Evolutionary conservation across 2,113 vertebrate species (phyloP).

Genomic region (Myotis davidii): DNA sequence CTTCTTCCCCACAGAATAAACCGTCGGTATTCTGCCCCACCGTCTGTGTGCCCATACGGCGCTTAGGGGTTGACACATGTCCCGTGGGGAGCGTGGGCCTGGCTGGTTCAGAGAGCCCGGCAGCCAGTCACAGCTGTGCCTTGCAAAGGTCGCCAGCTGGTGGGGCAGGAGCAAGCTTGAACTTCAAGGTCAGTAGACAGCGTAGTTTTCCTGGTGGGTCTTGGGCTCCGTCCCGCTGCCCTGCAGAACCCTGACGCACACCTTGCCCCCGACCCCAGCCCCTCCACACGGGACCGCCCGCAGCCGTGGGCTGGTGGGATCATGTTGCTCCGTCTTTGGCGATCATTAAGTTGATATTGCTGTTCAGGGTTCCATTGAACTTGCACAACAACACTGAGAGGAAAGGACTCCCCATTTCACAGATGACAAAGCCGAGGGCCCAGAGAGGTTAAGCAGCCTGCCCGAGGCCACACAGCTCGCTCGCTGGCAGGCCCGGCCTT

Average conservation of each 20-base stretch:
- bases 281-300: accelerated
- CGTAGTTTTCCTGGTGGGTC: background rate
- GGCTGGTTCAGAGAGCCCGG: background rate
- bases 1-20: conserved; percentile 58
- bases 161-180: background rate
- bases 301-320: background rate
- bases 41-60: background rate
- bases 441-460: background rate
- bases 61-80: background rate
- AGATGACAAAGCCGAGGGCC: background rate
- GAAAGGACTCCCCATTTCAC: background rate
- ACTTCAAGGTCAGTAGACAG: background rate
- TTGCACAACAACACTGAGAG: background rate
- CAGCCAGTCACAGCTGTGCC: background rate
- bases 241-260: accelerated
- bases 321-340: accelerated
- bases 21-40: background rate
- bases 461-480: background rate
- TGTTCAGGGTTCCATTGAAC: background rate
- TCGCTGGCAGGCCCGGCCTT: background rate
- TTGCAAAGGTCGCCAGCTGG: background rate
- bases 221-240: too few relatives aligned
- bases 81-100: background rate
- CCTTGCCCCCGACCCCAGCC: background rate
- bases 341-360: background rate